Evolutionary conservation across 2,888 invertebrate genomes (phyloP).

Genomic region (Listrodromus nycthemerus): DNA sequence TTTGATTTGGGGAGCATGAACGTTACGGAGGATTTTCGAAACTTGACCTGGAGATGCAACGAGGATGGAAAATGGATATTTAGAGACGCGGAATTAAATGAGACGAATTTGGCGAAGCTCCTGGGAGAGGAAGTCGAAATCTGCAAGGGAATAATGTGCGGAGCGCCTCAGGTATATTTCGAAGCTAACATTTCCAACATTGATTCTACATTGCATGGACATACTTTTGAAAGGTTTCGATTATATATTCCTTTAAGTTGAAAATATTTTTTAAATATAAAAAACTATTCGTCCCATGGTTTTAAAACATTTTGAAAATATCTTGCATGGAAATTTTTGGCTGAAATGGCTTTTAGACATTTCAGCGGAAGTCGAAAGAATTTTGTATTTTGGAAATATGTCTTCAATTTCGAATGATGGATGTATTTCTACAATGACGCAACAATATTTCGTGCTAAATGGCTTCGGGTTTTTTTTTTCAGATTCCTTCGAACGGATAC

Average conservation of each 20-base stretch:
- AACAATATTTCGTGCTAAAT: not conserved
- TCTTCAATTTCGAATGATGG: conserved; percentile 18
- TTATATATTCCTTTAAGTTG: too few species aligned
- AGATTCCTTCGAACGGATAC: conserved; percentile 82
- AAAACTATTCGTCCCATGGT: too few species aligned
- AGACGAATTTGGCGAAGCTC: conserved; percentile 45
- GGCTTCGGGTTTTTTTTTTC: conserved; percentile 15
- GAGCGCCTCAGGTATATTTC: conserved; percentile 56
- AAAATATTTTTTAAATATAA: too few species aligned
- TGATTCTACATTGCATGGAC: not conserved
- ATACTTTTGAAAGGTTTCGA: too few species aligned
- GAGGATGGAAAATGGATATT: conserved; percentile 73
- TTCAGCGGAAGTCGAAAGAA: not conserved
- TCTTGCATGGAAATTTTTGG: too few species aligned
- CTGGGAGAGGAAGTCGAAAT: conserved; percentile 49
- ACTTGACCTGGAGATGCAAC: conserved; percentile 76
- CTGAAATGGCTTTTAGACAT: too few species aligned
- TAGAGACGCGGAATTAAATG: conserved; percentile 58
- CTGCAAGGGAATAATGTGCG: conserved; percentile 70
- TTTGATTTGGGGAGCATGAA: conserved; percentile 63
- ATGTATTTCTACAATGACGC: not conserved
- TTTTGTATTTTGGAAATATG: conserved; percentile 16
- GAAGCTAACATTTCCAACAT: conserved; percentile 18
- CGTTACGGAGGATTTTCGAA: conserved; percentile 50
- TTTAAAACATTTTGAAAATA: too few species aligned